phyloP scores from a whole-genome alignment of 2,888 invertebrate species.

The Diaphora mendica region DNA sequence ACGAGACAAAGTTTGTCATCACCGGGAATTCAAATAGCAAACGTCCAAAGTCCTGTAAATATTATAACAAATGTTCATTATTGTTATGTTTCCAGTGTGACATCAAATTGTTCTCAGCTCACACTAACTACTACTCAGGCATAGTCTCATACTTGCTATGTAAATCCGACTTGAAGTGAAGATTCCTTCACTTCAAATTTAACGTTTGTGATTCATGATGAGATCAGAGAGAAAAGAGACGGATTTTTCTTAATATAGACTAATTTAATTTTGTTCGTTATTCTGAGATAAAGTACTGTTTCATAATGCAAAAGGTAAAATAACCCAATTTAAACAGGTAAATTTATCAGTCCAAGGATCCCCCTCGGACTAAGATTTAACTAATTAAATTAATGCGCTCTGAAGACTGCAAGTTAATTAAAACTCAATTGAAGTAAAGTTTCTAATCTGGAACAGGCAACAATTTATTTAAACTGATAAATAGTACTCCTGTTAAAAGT shows the following conservation, averaged over 20 bases:
- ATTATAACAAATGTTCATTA: too few species aligned
- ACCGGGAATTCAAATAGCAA: not conserved
- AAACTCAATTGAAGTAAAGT: constrained; percentile 49
- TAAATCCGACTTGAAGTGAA: not conserved
- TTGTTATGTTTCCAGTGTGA: too few species aligned
- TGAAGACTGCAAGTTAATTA: constrained; percentile 47
- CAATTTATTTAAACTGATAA: constrained; percentile 43
- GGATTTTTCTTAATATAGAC: not conserved
- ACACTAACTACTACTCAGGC: too few species aligned
- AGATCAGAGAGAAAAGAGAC: not conserved
- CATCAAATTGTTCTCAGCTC: too few species aligned
- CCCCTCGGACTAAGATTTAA: constrained; percentile 31
- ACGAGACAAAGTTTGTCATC: not conserved
- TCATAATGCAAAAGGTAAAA: constrained; percentile 1
- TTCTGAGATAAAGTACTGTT: not conserved
- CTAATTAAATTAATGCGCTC: constrained; percentile 47
- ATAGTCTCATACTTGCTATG: not conserved
- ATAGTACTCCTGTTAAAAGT: constrained; percentile 5
- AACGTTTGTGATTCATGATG: not conserved
- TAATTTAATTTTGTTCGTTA: not conserved
- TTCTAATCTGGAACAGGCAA: constrained; percentile 41
- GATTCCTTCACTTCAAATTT: not conserved
- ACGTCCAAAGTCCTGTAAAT: too few species aligned
- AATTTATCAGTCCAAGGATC: constrained; percentile 44
- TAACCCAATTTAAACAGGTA: constrained; percentile 31